A percentile compares a stretch with the other conserved stretches of the same genome.
Conservation (phyloP, 2,797 vertebrate genomes). For the Pangasius macronema region DNA sequence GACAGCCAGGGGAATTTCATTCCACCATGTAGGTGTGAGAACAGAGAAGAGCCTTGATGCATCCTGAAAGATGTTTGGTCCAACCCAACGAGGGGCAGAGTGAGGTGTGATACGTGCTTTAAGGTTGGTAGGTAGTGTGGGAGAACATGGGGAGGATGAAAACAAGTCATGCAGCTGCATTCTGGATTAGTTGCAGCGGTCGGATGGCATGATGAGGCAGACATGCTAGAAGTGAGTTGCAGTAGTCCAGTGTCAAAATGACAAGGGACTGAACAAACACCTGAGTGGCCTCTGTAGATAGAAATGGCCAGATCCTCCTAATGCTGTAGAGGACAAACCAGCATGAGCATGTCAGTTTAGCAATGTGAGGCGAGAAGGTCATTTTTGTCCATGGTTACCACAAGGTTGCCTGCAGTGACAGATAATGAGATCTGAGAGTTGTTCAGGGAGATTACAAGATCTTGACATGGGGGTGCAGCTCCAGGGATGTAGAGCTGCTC, state of each 20-base stretch:
- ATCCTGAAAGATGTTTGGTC: neutral
- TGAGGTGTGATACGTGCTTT: neutral
- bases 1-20: neutral
- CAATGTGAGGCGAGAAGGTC: neutral
- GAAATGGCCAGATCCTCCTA: neutral
- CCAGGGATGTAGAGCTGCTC: neutral
- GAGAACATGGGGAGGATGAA: neutral
- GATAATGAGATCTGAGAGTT: constrained; percentile 21
- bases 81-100: neutral
- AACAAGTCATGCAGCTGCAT: neutral
- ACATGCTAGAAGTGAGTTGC: neutral
- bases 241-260: neutral
- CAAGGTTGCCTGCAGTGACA: constrained; percentile 1
- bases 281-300: neutral
- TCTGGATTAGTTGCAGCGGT: neutral
- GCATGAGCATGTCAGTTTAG: constrained; percentile 7
- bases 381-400: neutral
- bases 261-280: neutral
- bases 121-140: neutral
- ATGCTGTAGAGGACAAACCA: constrained; percentile 19
- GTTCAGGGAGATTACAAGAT: constrained; percentile 5
- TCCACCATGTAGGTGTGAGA: neutral
- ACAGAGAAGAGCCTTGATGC: neutral
- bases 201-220: neutral
- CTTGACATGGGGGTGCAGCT: neutral